phyloP scores from a whole-genome alignment of 2,113 vertebrate genomes.

The Trochalopteron elliotii region DNA sequence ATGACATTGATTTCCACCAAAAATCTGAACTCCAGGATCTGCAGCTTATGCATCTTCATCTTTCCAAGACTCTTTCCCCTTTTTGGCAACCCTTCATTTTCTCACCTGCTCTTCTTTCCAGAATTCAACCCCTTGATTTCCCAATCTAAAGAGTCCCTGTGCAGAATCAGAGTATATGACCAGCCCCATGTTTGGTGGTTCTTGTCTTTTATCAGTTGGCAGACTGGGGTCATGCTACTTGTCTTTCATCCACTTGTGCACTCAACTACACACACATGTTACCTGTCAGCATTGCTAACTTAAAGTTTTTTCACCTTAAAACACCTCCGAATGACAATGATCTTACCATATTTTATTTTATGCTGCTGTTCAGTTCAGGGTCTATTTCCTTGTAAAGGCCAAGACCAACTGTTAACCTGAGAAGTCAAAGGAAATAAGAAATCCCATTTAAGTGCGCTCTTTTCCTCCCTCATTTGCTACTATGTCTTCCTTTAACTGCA shows the following conservation, averaged over 20 bases:
- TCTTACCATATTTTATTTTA: neutral
- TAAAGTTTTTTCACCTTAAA: neutral
- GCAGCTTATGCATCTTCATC: neutral
- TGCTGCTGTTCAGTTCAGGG: neutral
- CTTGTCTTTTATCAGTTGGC: neutral
- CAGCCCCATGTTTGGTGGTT: rapidly evolving
- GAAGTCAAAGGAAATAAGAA: neutral
- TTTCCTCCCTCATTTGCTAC: neutral
- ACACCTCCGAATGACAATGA: neutral
- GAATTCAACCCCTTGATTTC: neutral
- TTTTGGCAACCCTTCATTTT: neutral
- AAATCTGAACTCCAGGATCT: neutral
- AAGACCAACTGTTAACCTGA: neutral
- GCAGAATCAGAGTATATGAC: neutral
- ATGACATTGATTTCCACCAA: neutral
- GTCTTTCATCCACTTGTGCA: neutral
- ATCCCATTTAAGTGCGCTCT: neutral
- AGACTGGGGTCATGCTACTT: neutral
- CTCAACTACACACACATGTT: neutral
- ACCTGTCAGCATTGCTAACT: neutral
- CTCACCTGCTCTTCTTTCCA: neutral
- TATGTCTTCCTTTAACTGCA: neutral
- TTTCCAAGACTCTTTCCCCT: neutral
- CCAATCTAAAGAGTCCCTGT: neutral
- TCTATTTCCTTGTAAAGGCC: neutral